Conservation (phyloP, 2,797 vertebrate genomes). For the Fundulus diaphanus region DNA sequence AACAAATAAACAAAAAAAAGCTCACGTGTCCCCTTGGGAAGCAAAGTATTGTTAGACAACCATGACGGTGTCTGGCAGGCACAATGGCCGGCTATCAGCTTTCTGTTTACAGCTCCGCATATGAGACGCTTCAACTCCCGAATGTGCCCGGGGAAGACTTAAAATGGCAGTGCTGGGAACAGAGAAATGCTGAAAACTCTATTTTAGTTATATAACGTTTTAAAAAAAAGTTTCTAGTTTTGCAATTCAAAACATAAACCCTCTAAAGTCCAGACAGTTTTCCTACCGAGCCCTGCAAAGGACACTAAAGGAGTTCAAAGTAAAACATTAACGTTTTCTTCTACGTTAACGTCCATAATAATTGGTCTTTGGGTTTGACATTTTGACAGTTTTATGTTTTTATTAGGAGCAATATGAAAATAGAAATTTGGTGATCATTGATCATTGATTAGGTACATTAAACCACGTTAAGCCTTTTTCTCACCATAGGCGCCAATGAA, state of each 20-base stretch:
- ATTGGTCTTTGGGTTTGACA: too few species aligned
- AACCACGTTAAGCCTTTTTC: too few species aligned
- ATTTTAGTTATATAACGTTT: not conserved
- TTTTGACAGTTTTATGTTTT: too few species aligned
- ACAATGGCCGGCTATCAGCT: slow-evolving; percentile 19
- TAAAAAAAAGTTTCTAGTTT: not conserved
- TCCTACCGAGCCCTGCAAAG: not conserved
- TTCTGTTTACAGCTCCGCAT: slow-evolving; percentile 6
- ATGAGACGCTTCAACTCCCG: slow-evolving; percentile 6
- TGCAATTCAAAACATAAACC: not conserved
- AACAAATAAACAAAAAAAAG: slow-evolving; percentile 18
- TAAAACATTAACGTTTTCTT: too few species aligned
- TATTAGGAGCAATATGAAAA: too few species aligned
- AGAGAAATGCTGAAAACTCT: not conserved
- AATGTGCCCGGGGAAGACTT: not conserved
- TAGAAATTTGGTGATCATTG: too few species aligned
- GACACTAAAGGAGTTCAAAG: not conserved
- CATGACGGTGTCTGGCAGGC: slow-evolving; percentile 34
- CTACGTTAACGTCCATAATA: too few species aligned
- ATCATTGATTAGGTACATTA: too few species aligned
- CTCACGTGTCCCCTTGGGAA: slow-evolving; percentile 51
- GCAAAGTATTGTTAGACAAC: slow-evolving; percentile 46
- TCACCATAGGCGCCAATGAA: too few species aligned
- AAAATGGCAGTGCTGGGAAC: not conserved
- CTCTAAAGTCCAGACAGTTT: not conserved